These are phyloP conservation scores for Cosmia trapezina DNA, from an alignment of 2,888 invertebrate genomes.

Conservation along the genomic window DNA sequence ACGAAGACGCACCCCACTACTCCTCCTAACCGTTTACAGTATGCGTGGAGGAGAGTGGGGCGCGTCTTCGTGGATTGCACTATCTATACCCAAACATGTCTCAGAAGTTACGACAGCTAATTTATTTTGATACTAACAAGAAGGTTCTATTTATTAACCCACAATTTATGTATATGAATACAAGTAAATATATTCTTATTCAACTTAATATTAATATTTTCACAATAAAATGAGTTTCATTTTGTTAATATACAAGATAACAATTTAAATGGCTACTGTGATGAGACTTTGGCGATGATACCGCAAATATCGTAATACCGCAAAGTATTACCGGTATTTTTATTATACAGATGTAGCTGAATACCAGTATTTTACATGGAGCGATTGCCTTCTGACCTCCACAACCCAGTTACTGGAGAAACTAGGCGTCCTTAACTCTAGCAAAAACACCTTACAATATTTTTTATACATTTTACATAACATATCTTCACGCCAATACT, in stretches of 20 bases:
- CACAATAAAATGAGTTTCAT: constrained; percentile 64
- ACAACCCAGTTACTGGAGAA: not conserved
- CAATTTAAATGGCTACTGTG: constrained; percentile 53
- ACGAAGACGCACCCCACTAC: too few species aligned
- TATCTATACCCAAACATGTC: not conserved
- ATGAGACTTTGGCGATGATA: constrained; percentile 32
- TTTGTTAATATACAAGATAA: constrained; percentile 64
- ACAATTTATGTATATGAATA: constrained; percentile 23
- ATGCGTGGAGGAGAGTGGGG: too few species aligned
- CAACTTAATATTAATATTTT: constrained; percentile 60
- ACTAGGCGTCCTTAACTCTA: constrained; percentile 5
- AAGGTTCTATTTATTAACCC: not conserved
- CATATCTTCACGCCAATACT: not conserved
- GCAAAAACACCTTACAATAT: not conserved
- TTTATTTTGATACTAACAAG: not conserved
- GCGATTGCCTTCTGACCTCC: not conserved
- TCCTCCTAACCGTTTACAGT: too few species aligned
- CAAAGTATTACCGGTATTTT: not conserved
- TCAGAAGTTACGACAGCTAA: not conserved
- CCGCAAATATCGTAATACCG: not conserved
- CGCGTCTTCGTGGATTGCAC: too few species aligned
- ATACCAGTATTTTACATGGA: constrained; percentile 8
- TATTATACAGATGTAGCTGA: not conserved
- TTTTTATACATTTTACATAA: not conserved
- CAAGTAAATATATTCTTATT: constrained; percentile 47